Base-by-base conservation (phyloP, 2,888 invertebrate species). In the Oegoconia quadripuncta region DNA sequence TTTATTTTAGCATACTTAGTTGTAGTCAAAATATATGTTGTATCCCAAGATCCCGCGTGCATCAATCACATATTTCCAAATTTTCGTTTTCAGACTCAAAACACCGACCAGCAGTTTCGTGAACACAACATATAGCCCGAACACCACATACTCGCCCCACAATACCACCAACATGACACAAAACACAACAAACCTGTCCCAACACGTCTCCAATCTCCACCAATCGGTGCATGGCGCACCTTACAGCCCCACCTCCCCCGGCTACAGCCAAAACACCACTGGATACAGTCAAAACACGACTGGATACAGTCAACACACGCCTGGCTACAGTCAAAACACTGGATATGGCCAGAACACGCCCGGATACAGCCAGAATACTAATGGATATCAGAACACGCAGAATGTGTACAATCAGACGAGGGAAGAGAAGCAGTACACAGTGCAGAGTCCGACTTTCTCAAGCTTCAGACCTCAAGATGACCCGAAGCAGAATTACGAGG, bases 401-500 rank as follows among this genome's bases (percentile, higher is more conserved):
- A 52, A 59, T 18, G 68, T 64, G 30, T 65, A 59, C 52, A 63
- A 50, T 17, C 34, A 26, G 13, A n/a, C 52, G 0, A 62, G 61
- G 8, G 76, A 77, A 0, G 78, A 78, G 42, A 74, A 75, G 28
- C 66, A 71, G 42, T 75, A 74, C 16, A 67, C 76, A 0, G 73
- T 69, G 0, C 74, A 69, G 36, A 79, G 77, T 33, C 84, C 84
- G 0, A 78, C 81, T 0, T 87, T 86, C 63, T 74, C 78, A 0
- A 86, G 87, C 54, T 87, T 86, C 51, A 48, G 86, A 33, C 83
- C 88, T 0, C 71, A 77, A 16, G 78, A 81, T 26, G 86, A 82
- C 14, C 71, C 73, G 14, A 84, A 83, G 28, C 88, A 88, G 55
- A 90, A 84, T 48, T 92, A 92, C 58, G 91, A 92, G 58, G 91